phyloP scores from a whole-genome alignment of 1,140 invertebrate genomes.

The Cryptotermes secundus region DNA sequence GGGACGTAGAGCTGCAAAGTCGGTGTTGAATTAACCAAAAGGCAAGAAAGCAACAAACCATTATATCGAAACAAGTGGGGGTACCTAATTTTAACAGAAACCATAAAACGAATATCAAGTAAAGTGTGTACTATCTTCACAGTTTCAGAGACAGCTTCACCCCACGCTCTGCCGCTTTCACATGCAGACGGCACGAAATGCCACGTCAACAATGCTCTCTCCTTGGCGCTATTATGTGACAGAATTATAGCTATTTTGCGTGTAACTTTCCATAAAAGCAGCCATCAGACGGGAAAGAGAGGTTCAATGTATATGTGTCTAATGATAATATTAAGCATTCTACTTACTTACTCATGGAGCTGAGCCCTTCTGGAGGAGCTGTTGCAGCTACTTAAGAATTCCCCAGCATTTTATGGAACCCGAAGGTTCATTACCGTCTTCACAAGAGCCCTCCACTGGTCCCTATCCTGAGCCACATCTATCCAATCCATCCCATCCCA shows the following conservation, averaged over 20 bases:
- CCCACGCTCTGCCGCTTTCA: too few species aligned
- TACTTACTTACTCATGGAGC: too few species aligned
- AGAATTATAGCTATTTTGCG: not conserved
- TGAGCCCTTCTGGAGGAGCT: too few species aligned
- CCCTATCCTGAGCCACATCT: too few species aligned
- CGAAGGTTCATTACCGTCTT: too few species aligned
- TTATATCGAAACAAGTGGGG: not conserved
- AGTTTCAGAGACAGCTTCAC: not conserved
- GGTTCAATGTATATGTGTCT: too few species aligned
- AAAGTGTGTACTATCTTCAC: not conserved
- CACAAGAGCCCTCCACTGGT: too few species aligned
- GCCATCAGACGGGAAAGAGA: too few species aligned
- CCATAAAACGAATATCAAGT: slow-evolving; percentile 4
- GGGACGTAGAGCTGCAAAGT: not conserved
- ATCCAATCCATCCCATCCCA: too few species aligned
- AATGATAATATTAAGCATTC: too few species aligned
- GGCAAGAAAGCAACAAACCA: not conserved
- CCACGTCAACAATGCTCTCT: not conserved
- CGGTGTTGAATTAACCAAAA: not conserved
- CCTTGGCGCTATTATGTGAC: not conserved
- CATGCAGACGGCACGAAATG: not conserved
- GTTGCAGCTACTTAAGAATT: too few species aligned
- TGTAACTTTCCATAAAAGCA: not conserved
- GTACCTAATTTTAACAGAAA: not conserved
- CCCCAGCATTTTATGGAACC: too few species aligned